Evolutionary conservation across 2,797 vertebrate species (phyloP).

Genomic region (Lagocephalus sceleratus): DNA sequence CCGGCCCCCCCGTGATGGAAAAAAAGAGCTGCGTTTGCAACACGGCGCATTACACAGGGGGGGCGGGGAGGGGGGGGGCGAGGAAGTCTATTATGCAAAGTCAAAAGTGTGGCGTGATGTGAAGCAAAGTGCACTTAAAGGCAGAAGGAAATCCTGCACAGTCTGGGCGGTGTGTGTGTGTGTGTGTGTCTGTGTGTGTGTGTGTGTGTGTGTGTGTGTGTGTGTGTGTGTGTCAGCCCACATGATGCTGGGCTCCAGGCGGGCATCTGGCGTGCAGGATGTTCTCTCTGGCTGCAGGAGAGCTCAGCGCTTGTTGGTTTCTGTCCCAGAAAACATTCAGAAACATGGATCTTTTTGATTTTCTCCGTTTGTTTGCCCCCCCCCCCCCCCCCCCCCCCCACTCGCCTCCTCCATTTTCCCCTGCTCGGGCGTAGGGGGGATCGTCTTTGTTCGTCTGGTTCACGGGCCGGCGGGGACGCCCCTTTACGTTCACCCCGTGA

Average conservation of each 20-base stretch:
- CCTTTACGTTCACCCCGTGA: background rate
- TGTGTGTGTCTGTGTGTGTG: background rate
- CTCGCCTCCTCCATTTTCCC: background rate
- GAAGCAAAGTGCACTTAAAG: slow-evolving; percentile 10
- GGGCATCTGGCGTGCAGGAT: slow-evolving; percentile 8
- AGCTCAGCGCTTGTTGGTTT: slow-evolving; percentile 9
- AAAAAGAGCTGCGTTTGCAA: slow-evolving; percentile 6
- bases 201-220: background rate
- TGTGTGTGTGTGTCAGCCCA: background rate
- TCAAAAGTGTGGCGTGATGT: slow-evolving; percentile 17
- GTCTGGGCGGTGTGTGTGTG: slow-evolving; percentile 1
- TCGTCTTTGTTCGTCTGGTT: background rate
- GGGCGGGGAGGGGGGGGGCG: background rate
- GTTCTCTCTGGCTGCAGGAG: slow-evolving; percentile 12
- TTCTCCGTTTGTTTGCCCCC: too few relatives aligned
- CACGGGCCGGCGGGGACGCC: slow-evolving; percentile 4
- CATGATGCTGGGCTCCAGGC: slow-evolving; percentile 2
- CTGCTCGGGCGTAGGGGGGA: background rate
- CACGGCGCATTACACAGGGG: slow-evolving; percentile 16
- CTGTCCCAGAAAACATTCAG: slow-evolving; percentile 2
- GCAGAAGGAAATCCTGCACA: slow-evolving; percentile 11
- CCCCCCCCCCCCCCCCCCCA: too few relatives aligned
- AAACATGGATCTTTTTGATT: slow-evolving; percentile 14
- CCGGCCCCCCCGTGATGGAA: background rate
- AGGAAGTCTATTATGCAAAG: slow-evolving; percentile 28